Evolutionary conservation across 2,797 vertebrate genomes (phyloP).

Genomic region (Valencia hispanica): DNA sequence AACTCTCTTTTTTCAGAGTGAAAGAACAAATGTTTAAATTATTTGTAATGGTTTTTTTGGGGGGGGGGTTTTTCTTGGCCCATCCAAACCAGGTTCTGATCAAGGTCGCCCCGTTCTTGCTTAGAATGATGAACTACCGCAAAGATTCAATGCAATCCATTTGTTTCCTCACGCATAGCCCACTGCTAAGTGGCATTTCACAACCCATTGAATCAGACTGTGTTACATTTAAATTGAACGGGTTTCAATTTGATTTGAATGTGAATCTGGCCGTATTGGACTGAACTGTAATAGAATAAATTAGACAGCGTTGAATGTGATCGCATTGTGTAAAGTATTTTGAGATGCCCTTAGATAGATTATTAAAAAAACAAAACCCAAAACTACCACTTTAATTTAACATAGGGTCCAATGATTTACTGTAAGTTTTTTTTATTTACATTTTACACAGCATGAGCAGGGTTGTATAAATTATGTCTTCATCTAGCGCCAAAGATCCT

Average conservation of each 20-base stretch:
- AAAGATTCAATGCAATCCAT: neutral
- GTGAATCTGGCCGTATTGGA: neutral
- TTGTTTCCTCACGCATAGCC: neutral
- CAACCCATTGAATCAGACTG: neutral
- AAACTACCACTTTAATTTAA: neutral
- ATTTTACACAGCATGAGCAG: slow-evolving; percentile 1
- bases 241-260: neutral
- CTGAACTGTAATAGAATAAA: neutral
- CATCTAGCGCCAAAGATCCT: neutral
- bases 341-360: neutral
- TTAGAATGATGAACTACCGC: neutral
- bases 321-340: neutral
- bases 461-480: neutral
- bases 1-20: neutral
- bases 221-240: neutral
- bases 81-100: neutral
- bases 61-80: too few relatives aligned
- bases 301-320: neutral
- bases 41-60: too few relatives aligned
- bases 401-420: neutral
- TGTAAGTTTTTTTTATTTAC: slow-evolving; percentile 8
- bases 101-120: neutral
- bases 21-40: neutral
- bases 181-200: neutral
- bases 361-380: neutral